These are phyloP conservation scores for Calvadosia cruxmelitensis DNA, from an alignment of 30 jellyfish, hydroid and myxozoan species.

Conservation along the genomic window DNA sequence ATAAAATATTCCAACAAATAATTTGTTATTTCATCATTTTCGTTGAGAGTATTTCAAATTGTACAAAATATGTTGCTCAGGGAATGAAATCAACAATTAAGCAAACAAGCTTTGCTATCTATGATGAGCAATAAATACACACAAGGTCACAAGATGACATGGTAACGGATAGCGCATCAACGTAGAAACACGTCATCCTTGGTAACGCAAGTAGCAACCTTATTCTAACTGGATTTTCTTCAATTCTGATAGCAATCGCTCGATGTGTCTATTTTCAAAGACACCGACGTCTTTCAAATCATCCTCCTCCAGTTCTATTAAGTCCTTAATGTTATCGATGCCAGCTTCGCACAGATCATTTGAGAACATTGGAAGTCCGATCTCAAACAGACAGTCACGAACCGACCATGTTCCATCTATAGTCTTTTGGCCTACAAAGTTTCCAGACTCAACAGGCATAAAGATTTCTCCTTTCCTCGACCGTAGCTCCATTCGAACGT, in stretches of 20 bases:
- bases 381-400: conserved; percentile 46
- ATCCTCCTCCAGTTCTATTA: conserved; percentile 22
- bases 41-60: too few species aligned
- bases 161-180: too few species aligned
- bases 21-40: too few species aligned
- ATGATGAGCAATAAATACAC: too few species aligned
- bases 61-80: too few species aligned
- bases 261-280: conserved; percentile 59
- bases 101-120: too few species aligned
- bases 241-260: conserved; percentile 20
- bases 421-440: not conserved
- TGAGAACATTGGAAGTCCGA: conserved; percentile 77
- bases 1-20: too few species aligned
- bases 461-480: not conserved
- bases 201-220: too few species aligned
- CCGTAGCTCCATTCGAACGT: conserved; percentile 24
- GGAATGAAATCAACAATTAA: too few species aligned
- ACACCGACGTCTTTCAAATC: conserved; percentile 48
- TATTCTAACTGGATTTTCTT: conserved; percentile 4
- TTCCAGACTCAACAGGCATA: not conserved
- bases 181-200: too few species aligned
- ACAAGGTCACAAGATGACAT: too few species aligned
- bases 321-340: conserved; percentile 13
- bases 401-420: conserved; percentile 4
- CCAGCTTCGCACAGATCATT: conserved; percentile 46